Evolutionary conservation across 2,113 vertebrate species (phyloP).

Genomic region (Dasyornis broadbenti): DNA sequence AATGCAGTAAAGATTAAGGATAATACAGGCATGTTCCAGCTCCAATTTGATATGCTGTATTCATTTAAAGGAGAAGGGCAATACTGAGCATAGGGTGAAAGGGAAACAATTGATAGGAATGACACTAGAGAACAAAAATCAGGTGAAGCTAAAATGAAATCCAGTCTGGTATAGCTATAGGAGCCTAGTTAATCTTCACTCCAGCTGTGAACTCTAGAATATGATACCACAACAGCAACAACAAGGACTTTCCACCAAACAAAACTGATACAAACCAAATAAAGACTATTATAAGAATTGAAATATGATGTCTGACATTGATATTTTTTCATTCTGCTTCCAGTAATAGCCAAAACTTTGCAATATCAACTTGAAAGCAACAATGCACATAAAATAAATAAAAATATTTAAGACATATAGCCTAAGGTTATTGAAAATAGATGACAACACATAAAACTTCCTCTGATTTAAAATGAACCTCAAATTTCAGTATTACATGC

Average conservation of each 20-base stretch:
- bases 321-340: neutral
- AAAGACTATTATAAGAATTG: neutral
- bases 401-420: neutral
- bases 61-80: neutral
- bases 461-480: neutral
- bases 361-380: neutral
- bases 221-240: neutral
- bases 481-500: neutral
- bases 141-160: neutral
- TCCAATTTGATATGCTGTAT: neutral
- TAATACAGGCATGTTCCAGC: neutral
- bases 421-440: neutral
- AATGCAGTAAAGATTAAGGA: neutral
- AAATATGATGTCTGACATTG: neutral
- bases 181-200: neutral
- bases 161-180: neutral
- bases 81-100: neutral
- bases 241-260: neutral
- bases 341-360: neutral
- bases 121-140: neutral
- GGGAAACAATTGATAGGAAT: neutral
- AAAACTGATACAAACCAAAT: neutral
- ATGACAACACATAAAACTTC: neutral
- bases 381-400: neutral
- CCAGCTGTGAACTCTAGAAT: neutral